These are phyloP conservation scores for Anthopleura xanthogrammica DNA, from an alignment of 92 coral and sea anemone genomes.

Conservation along the genomic window DNA sequence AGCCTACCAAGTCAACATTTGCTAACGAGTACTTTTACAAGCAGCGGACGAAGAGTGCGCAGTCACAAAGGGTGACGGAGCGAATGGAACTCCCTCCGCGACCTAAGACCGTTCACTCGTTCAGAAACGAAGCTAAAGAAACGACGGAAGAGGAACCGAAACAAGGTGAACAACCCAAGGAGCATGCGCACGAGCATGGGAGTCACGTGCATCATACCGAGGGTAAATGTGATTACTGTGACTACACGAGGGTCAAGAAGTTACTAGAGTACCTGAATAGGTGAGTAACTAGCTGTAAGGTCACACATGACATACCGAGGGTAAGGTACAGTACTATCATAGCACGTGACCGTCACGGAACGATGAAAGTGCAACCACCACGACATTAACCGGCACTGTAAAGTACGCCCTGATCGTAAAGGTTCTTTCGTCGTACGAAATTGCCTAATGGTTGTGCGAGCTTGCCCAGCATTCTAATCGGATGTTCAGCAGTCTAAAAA, in stretches of 20 bases:
- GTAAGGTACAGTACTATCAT: too few species aligned
- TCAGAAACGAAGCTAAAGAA: conserved; percentile 34
- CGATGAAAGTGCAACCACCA: too few species aligned
- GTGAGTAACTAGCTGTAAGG: conserved; percentile 24
- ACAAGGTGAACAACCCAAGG: conserved; percentile 31
- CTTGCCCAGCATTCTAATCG: too few species aligned
- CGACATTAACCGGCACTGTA: too few species aligned
- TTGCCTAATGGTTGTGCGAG: too few species aligned
- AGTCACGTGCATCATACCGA: conserved; percentile 77
- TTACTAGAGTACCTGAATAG: conserved; percentile 71
- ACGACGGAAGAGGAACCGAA: conserved; percentile 15
- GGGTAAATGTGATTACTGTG: conserved; percentile 85
- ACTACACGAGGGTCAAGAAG: conserved; percentile 70
- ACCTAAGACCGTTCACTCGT: conserved; percentile 68
- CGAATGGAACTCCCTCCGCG: conserved; percentile 70
- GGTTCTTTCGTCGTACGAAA: too few species aligned
- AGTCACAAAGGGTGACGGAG: conserved; percentile 75
- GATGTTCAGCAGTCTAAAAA: too few species aligned
- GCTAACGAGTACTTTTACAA: conserved; percentile 62
- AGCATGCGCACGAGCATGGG: conserved; percentile 44
- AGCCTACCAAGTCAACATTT: conserved; percentile 48
- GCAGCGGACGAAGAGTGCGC: conserved; percentile 79
- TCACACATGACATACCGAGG: too few species aligned
- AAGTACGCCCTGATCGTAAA: too few species aligned
- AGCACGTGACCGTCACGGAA: too few species aligned